A percentile compares a stretch with the other conserved stretches of the same genome.
phyloP scores from a whole-genome alignment of 30 jellyfish, hydroid and myxozoan species.

The Hydractinia echinata region DNA sequence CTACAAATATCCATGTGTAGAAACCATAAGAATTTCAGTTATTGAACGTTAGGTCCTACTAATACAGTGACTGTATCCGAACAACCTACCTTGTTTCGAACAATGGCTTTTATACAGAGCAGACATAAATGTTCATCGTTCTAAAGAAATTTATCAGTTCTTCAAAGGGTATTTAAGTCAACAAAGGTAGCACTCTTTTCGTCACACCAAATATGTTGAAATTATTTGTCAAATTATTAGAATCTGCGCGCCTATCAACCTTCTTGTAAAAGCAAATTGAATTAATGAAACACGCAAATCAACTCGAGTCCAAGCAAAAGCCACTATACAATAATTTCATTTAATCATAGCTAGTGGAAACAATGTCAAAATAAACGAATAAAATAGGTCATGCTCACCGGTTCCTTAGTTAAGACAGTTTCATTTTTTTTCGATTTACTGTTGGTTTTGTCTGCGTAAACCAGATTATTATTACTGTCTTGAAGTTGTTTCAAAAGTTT shows the following conservation, averaged over 20 bases:
- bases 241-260: too few species aligned
- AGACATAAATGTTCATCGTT: constrained; percentile 77
- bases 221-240: too few species aligned
- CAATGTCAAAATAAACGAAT: neutral
- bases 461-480: constrained; percentile 31
- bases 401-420: constrained; percentile 38
- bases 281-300: too few species aligned
- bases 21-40: neutral
- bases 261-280: too few species aligned
- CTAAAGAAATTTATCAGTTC: constrained; percentile 31
- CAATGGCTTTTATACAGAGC: constrained; percentile 80
- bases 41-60: too few species aligned
- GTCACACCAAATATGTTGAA: too few species aligned
- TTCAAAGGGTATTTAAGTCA: too few species aligned
- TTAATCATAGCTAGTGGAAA: neutral
- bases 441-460: constrained; percentile 38
- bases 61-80: too few species aligned
- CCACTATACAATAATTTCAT: too few species aligned
- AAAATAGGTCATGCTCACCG: constrained; percentile 36
- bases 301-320: too few species aligned
- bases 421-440: constrained; percentile 60
- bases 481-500: constrained; percentile 60
- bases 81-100: constrained; percentile 69
- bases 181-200: too few species aligned
- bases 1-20: constrained; percentile 17